Conservation (phyloP, 2,888 invertebrate species). For the Andrena camellia region DNA sequence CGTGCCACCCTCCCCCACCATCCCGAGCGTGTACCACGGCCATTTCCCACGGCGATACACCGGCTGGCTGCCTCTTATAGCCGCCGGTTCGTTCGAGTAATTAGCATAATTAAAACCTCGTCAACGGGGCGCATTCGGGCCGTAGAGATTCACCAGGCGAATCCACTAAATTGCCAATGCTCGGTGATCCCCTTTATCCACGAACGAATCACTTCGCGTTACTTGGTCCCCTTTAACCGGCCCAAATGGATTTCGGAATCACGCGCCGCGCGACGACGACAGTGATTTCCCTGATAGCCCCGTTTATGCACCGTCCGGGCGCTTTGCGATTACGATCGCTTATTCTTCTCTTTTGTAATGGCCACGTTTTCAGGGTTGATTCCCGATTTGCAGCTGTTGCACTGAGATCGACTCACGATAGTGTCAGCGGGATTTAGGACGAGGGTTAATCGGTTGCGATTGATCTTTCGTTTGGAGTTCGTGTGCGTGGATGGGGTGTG, state of each 20-base stretch:
- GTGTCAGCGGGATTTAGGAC: neutral
- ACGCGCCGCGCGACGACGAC: slow-evolving; percentile 30
- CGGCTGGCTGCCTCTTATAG: slow-evolving; percentile 53
- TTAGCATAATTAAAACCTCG: slow-evolving; percentile 76
- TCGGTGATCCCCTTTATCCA: slow-evolving; percentile 69
- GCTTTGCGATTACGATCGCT: neutral
- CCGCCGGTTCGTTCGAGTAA: slow-evolving; percentile 66
- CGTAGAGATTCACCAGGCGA: slow-evolving; percentile 55
- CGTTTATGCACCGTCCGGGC: neutral
- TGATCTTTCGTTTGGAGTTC: too few relatives aligned
- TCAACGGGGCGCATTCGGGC: slow-evolving; percentile 61
- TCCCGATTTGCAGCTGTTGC: neutral
- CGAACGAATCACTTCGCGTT: slow-evolving; percentile 66
- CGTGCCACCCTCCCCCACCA: slow-evolving; percentile 20
- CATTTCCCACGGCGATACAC: slow-evolving; percentile 69
- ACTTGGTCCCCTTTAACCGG: slow-evolving; percentile 55
- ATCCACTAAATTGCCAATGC: slow-evolving; percentile 70
- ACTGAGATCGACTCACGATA: neutral
- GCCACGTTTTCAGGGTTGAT: neutral
- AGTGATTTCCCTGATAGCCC: slow-evolving; percentile 24
- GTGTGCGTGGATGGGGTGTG: too few relatives aligned
- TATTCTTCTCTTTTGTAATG: neutral
- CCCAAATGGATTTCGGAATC: slow-evolving; percentile 51
- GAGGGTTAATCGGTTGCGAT: neutral
- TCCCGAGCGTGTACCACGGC: slow-evolving; percentile 40